phyloP scores from a whole-genome alignment of 2,888 invertebrate genomes.

The Halocaridina rubra region DNA sequence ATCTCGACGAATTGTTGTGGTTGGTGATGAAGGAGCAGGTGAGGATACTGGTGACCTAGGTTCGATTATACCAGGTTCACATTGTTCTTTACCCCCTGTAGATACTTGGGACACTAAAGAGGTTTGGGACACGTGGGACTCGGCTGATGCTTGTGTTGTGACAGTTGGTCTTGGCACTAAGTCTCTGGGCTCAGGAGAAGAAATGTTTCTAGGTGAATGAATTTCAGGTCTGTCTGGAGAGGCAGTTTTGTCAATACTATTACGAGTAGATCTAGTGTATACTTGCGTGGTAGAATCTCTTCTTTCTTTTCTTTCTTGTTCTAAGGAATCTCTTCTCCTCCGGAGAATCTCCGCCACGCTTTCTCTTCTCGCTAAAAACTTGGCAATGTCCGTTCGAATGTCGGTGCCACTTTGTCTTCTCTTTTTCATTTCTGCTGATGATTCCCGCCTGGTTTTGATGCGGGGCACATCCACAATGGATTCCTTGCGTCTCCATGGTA shows the following conservation, averaged over 20 bases:
- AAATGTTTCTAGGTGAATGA: constrained; percentile 35
- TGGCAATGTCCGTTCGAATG: constrained; percentile 57
- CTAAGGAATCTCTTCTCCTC: constrained; percentile 56
- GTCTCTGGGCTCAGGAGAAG: constrained; percentile 57
- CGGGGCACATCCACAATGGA: constrained; percentile 60
- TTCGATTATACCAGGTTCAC: constrained; percentile 21
- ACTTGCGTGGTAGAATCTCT: constrained; percentile 62
- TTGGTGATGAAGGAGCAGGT: constrained; percentile 55
- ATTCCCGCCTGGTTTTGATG: constrained; percentile 59
- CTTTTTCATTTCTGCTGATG: constrained; percentile 61
- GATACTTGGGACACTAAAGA: constrained; percentile 56
- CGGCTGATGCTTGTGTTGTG: constrained; percentile 53
- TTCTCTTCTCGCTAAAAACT: constrained; percentile 61
- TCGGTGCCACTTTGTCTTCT: constrained; percentile 60
- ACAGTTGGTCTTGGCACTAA: constrained; percentile 50
- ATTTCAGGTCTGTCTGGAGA: constrained; percentile 58
- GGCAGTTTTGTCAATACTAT: constrained; percentile 48
- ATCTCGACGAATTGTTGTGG: constrained; percentile 44
- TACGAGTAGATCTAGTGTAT: constrained; percentile 44
- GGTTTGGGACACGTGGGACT: constrained; percentile 53
- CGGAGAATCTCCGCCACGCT: constrained; percentile 61
- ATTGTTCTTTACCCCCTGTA: constrained; percentile 1
- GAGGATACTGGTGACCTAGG: constrained; percentile 61
- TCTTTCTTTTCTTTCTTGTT: constrained; percentile 57
- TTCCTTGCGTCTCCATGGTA: constrained; percentile 73